Percentiles rank a stretch among this genome's conserved stretches.
phyloP scores from a whole-genome alignment of 2,797 vertebrate genomes.

The Hydrophis major region DNA sequence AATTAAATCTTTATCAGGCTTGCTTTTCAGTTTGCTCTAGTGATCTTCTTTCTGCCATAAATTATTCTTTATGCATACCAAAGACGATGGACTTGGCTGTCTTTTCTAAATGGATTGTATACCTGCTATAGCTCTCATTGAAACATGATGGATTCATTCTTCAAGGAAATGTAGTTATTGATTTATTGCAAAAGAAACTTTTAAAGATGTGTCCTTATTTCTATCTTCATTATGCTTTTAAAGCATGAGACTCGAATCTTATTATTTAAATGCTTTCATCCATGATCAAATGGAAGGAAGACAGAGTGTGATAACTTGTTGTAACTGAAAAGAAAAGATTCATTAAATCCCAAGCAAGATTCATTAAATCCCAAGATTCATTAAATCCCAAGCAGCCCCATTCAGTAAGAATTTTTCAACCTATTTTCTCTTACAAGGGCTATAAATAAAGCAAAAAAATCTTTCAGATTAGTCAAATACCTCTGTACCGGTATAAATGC shows the following conservation, averaged over 20 bases:
- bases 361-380: constrained; percentile 49
- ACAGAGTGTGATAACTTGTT: constrained; percentile 50
- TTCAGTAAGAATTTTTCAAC: constrained; percentile 19
- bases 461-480: constrained; percentile 46
- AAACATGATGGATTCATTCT: neutral
- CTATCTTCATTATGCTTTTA: constrained; percentile 24
- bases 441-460: constrained; percentile 41
- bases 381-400: constrained; percentile 48
- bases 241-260: neutral
- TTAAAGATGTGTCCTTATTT: constrained; percentile 19
- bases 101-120: neutral
- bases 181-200: constrained; percentile 25
- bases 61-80: neutral
- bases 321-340: constrained; percentile 48
- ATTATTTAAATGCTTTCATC: constrained; percentile 33
- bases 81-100: neutral
- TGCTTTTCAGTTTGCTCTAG: neutral
- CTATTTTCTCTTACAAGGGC: neutral
- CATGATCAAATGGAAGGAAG: constrained; percentile 25
- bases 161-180: neutral
- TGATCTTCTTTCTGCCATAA: neutral
- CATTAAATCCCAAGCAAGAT: constrained; percentile 45
- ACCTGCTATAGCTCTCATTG: neutral
- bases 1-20: neutral
- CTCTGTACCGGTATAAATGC: constrained; percentile 37